These are phyloP conservation scores for Microctonus aethiopoides DNA, from an alignment of 2,888 invertebrate genomes.

Conservation along the genomic window DNA sequence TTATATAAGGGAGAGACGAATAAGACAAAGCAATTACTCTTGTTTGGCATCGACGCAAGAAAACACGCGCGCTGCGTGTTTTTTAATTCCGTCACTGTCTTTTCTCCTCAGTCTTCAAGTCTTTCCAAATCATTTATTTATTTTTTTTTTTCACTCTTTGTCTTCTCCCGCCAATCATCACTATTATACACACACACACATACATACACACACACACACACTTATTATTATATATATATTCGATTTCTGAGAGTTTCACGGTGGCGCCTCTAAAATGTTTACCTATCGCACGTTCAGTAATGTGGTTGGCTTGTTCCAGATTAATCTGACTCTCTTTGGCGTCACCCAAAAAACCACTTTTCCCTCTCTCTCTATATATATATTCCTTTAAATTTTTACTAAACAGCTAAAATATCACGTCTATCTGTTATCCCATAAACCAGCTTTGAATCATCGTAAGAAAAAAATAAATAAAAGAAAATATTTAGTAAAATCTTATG, in stretches of 20 bases:
- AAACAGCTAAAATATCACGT: background rate
- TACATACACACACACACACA: too few species aligned
- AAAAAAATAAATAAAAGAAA: too few species aligned
- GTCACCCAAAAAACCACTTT: slow-evolving; percentile 13
- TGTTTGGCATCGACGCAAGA: slow-evolving; percentile 5
- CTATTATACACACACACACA: background rate
- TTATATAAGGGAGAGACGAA: background rate
- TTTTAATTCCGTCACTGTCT: too few species aligned
- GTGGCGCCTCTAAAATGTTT: slow-evolving; percentile 34
- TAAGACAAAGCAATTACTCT: slow-evolving; percentile 36
- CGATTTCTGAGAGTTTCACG: slow-evolving; percentile 1
- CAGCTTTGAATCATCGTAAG: background rate
- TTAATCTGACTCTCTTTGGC: slow-evolving; percentile 54
- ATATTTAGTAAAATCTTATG: too few species aligned
- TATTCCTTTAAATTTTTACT: background rate
- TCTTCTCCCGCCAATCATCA: slow-evolving; percentile 11
- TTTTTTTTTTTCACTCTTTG: slow-evolving; percentile 16
- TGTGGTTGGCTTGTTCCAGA: slow-evolving; percentile 64
- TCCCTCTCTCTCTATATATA: too few species aligned
- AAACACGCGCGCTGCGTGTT: too few species aligned
- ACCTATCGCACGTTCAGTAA: slow-evolving; percentile 56
- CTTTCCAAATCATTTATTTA: too few species aligned
- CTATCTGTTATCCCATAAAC: background rate
- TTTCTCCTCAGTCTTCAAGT: slow-evolving; percentile 45
- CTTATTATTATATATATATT: too few species aligned